A percentile compares a stretch with the other conserved stretches of the same genome.
Conservation (phyloP, 2,797 vertebrate species). For the Coregonus suidteri region DNA sequence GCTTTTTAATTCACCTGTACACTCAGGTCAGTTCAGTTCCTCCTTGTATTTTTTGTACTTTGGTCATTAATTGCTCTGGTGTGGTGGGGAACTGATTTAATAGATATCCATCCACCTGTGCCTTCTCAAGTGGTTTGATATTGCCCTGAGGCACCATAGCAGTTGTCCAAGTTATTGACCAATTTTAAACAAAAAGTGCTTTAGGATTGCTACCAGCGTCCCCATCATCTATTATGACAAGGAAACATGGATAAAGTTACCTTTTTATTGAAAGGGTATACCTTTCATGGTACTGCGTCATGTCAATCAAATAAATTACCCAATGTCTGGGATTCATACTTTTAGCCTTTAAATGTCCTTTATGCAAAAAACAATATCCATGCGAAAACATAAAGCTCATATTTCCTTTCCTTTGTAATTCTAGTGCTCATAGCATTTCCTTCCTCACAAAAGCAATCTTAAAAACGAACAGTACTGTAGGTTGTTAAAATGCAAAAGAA, state of each 20-base stretch:
- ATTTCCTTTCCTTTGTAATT: conserved; percentile 51
- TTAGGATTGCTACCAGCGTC: conserved; percentile 49
- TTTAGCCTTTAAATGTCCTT: conserved; percentile 53
- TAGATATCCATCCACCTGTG: conserved; percentile 72
- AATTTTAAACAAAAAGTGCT: conserved; percentile 63
- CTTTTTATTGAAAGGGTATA: conserved; percentile 69
- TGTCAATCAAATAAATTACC: conserved; percentile 69
- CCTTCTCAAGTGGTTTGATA: conserved; percentile 67
- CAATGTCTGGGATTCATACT: conserved; percentile 45
- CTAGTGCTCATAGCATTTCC: background rate
- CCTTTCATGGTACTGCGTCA: conserved; percentile 36
- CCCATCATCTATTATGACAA: conserved; percentile 51
- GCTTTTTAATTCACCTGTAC: conserved; percentile 19
- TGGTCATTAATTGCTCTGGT: conserved; percentile 51
- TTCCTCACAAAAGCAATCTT: conserved; percentile 38
- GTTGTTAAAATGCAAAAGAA: conserved; percentile 62
- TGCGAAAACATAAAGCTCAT: conserved; percentile 46
- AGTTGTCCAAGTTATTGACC: conserved; percentile 70
- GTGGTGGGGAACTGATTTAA: conserved; percentile 62
- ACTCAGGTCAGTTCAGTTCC: conserved; percentile 34
- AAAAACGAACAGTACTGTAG: conserved; percentile 44
- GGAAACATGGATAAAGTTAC: conserved; percentile 68
- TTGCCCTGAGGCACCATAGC: conserved; percentile 64
- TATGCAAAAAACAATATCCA: conserved; percentile 41
- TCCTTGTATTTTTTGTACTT: conserved; percentile 23